Base-by-base conservation (phyloP, 2,797 vertebrate species). In the Aplochiton taeniatus region DNA sequence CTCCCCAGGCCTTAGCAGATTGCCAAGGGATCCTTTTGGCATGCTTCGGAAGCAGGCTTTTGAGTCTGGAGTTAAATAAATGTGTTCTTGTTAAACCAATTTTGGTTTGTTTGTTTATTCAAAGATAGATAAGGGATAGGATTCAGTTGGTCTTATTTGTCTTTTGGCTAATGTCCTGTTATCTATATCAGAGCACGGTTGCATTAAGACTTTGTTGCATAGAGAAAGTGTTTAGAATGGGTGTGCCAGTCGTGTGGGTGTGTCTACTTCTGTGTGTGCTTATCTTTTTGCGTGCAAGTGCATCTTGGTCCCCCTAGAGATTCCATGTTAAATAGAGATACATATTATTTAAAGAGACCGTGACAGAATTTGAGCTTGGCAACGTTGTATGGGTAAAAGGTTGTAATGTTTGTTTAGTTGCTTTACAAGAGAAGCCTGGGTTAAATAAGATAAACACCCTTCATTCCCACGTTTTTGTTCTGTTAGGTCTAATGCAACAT, bases 311-410 rank as follows among this genome's bases (percentile, higher is more conserved):
- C 47, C 72, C 6, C 20, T 41, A 58, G 82, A 85, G 82, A 80
- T 58, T 63, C 65, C 51, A 74, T 73, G 77, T 85, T 90, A 88
- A 88, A 86, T 86, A 84, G 79, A 80, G 82, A 85, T 84, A 79
- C 85, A 82, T 85, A 87, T 88, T 88, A 88, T 89, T 91, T 87
- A 87, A 90, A 85, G 80, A 83, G 80, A 75, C 81, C 80, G 72
- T 74, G 79, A 79, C 85, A 78, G 77, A 79, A 75, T 86, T 86
- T 82, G 81, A 83, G 69, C 69, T 72, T 75, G 73, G 73, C 85
- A 65, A 85, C 76, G 82, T 83, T 79, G 77, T 79, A 74, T 69
- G 72, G 68, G 63, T 68, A 77, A 85, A 79, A 76, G 84, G 82
- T 77, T 80, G 69, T 77, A 85, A 83, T 77, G 79, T 66, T 75